Evolutionary conservation across 2,797 vertebrate species (phyloP).

Genomic region (Myotis myotis): DNA sequence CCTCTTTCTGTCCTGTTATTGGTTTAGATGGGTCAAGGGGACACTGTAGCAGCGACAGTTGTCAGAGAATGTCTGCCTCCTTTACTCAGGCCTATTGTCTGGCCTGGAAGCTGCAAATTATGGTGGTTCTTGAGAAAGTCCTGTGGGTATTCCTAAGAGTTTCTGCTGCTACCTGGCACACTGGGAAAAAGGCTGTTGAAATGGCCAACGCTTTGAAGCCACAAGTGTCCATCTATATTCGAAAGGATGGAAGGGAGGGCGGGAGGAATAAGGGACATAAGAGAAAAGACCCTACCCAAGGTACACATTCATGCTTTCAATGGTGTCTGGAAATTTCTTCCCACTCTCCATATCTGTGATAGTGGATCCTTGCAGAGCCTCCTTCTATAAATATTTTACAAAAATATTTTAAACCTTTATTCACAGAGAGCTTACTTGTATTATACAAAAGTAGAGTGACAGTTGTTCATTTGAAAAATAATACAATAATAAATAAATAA

Average conservation of each 20-base stretch:
- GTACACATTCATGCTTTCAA: constrained; percentile 92
- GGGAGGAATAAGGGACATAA: background rate
- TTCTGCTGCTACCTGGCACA: background rate
- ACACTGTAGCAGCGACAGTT: background rate
- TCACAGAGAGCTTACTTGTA: background rate
- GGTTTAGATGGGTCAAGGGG: background rate
- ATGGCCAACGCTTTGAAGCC: background rate
- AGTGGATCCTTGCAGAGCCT: constrained; percentile 81
- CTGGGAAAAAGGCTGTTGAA: background rate
- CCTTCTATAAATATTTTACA: constrained; percentile 81
- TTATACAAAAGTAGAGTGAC: background rate
- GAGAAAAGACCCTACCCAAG: constrained; percentile 85
- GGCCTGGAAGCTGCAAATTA: background rate
- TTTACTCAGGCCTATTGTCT: background rate
- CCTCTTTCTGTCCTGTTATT: background rate
- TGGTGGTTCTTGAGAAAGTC: background rate
- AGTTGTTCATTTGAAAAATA: background rate
- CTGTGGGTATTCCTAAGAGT: background rate
- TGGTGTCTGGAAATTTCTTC: constrained; percentile 83
- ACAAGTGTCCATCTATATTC: background rate
- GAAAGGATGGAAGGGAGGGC: background rate
- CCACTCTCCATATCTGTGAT: constrained; percentile 81
- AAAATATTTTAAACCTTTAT: background rate
- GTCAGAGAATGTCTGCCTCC: background rate
- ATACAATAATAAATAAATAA: background rate